Conservation (phyloP, 2,113 vertebrate genomes). For the Gopherus flavomarginatus region DNA sequence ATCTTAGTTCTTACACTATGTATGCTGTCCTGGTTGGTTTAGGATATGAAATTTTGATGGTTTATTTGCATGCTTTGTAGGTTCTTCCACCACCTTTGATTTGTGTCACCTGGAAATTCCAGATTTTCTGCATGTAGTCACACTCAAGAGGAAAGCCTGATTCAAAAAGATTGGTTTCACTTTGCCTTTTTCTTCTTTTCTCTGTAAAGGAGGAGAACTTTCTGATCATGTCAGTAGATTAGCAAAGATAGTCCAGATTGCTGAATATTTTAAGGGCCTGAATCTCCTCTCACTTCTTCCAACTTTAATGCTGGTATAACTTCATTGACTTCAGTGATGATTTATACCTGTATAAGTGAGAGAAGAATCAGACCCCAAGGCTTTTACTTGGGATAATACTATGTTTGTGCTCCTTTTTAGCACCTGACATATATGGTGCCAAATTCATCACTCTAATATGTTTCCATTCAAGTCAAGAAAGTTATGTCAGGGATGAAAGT, state of each 20-base stretch:
- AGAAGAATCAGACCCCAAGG: not conserved
- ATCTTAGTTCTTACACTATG: not conserved
- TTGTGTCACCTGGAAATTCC: constrained; percentile 68
- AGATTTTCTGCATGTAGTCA: constrained; percentile 66
- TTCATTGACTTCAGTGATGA: constrained; percentile 33
- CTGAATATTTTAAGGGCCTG: constrained; percentile 59
- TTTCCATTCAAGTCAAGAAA: not conserved
- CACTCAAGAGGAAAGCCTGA: constrained; percentile 65
- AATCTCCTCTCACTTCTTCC: constrained; percentile 20
- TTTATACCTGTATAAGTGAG: constrained; percentile 31
- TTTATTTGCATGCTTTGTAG: constrained; percentile 69
- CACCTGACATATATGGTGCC: not conserved
- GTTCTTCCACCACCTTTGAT: constrained; percentile 66
- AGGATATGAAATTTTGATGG: constrained; percentile 42
- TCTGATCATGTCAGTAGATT: constrained; percentile 58
- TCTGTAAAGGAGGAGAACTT: constrained; percentile 63
- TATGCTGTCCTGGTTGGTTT: constrained; percentile 34
- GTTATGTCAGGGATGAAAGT: not conserved
- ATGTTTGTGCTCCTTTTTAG: not conserved
- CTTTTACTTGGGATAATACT: not conserved
- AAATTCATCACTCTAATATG: not conserved
- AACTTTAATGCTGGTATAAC: constrained; percentile 45
- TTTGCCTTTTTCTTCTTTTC: constrained; percentile 60
- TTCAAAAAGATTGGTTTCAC: constrained; percentile 71
- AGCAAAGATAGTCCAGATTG: constrained; percentile 44